Percentiles rank a stretch among this genome's conserved stretches.
These are phyloP conservation scores for Marmota flaviventris DNA, from an alignment of 2,113 vertebrate genomes.

Conservation along the genomic window DNA sequence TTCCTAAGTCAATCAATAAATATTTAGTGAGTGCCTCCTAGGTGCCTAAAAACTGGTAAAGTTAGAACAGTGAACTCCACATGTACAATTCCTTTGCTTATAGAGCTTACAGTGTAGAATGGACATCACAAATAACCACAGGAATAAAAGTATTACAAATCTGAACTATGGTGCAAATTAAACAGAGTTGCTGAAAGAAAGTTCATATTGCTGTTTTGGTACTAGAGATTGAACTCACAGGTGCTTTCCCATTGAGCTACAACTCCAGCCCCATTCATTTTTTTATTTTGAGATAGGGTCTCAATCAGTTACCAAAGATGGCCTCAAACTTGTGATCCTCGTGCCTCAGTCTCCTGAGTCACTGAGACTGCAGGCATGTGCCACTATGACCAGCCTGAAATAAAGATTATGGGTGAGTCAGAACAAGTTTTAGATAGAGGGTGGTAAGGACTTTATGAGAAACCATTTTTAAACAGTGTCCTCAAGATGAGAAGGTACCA, in stretches of 20 bases:
- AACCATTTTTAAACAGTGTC: background rate
- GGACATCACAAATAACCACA: background rate
- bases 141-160: background rate
- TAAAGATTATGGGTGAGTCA: background rate
- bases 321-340: background rate
- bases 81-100: background rate
- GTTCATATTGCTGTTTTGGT: too few species aligned
- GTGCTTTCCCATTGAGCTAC: too few species aligned
- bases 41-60: background rate
- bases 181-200: background rate
- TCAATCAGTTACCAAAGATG: background rate
- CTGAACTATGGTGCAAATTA: background rate
- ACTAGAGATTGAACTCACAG: too few species aligned
- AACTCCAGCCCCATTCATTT: too few species aligned
- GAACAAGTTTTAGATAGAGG: background rate
- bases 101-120: background rate
- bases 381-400: background rate
- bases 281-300: background rate
- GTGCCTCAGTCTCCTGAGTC: background rate
- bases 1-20: conserved; percentile 28
- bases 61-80: background rate
- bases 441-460: background rate
- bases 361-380: background rate
- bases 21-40: background rate
- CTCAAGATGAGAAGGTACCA: background rate